Base-by-base conservation (phyloP, 2,113 vertebrate genomes). In the Eurypyga helias region DNA sequence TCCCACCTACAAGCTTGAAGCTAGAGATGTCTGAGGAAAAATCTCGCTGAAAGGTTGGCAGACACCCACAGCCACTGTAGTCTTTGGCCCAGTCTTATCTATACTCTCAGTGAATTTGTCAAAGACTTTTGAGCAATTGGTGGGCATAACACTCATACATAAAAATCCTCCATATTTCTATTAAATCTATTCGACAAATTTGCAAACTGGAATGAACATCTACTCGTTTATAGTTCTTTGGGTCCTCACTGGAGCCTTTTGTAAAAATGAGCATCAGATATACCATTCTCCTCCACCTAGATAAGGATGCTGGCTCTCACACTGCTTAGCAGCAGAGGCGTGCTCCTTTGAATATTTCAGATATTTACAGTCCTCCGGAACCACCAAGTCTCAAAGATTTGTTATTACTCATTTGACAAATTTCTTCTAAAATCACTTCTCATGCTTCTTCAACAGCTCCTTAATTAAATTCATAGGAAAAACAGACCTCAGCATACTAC, bases 301-400 rank as follows among this genome's bases (percentile, higher is more conserved):
- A 5, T 23, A 46, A 66, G 51, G 24, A 54, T 45, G 26, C 20
- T 66, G 17, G 31, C 34, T 34, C 14, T 70, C 51, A 28, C 28
- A 17, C 19, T 0, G 0, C 24, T 77, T 57, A 55, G 75, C 34
- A 82, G 17, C 54, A 41, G 45, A 33, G n/a, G 62, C 0, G 0
- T 25, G 43, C 46, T 55, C 52, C 54, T 81, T 76, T 31, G 38
- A 46, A 24, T 36, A 36, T 14, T 80, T 65, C 41, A 38, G 51
- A 55, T 41, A 55, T 70, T 41, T 81, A 34, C 34, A 66, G 38
- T 13, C 26, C 55, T 58, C 49, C 0, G 1, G 29, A 36, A 61
- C 64, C 65, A 18, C 15, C 34, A 61, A 17, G 23, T 66, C 17
- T 12, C 52, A 62, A 33, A 73, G 43, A 46, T 67, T 67, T 45